Evolutionary conservation across 2,888 invertebrate genomes (phyloP).

Genomic region (Gerosis bhagava): DNA sequence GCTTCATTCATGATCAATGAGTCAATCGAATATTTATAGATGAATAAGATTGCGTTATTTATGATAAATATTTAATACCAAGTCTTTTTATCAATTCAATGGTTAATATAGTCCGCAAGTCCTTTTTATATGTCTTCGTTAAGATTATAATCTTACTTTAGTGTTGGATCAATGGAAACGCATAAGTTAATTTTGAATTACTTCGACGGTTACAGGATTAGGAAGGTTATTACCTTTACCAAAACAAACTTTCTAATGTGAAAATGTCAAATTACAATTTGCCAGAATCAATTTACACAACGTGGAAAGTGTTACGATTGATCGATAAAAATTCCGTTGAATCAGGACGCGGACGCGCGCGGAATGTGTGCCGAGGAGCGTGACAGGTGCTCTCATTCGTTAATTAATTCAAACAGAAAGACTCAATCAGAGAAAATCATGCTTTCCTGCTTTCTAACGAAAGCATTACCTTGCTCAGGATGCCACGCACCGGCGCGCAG

Average conservation of each 20-base stretch:
- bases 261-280: slow-evolving; percentile 5
- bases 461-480: slow-evolving; percentile 59
- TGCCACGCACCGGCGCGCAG: slow-evolving; percentile 59
- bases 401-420: slow-evolving; percentile 78
- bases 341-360: slow-evolving; percentile 60
- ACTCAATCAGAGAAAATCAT: slow-evolving; percentile 78
- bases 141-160: too few relatives aligned
- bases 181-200: too few relatives aligned
- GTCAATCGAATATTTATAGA: slow-evolving; percentile 6
- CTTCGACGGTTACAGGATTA: too few relatives aligned
- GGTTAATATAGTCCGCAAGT: too few relatives aligned
- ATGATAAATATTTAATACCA: slow-evolving; percentile 1
- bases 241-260: slow-evolving; percentile 27
- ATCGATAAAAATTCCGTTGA: slow-evolving; percentile 67
- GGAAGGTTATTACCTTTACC: too few relatives aligned
- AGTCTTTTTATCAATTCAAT: not conserved
- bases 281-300: slow-evolving; percentile 5
- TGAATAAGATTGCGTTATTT: slow-evolving; percentile 15
- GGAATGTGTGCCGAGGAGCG: slow-evolving; percentile 71
- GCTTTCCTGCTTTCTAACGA: slow-evolving; percentile 70
- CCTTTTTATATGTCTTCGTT: too few relatives aligned
- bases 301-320: slow-evolving; percentile 57
- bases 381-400: slow-evolving; percentile 73
- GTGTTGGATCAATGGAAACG: too few relatives aligned
- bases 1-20: slow-evolving; percentile 15